Base-by-base conservation (phyloP, 37 sponge, comb jelly and placozoan species). In the Mnemiopsis leidyi region DNA sequence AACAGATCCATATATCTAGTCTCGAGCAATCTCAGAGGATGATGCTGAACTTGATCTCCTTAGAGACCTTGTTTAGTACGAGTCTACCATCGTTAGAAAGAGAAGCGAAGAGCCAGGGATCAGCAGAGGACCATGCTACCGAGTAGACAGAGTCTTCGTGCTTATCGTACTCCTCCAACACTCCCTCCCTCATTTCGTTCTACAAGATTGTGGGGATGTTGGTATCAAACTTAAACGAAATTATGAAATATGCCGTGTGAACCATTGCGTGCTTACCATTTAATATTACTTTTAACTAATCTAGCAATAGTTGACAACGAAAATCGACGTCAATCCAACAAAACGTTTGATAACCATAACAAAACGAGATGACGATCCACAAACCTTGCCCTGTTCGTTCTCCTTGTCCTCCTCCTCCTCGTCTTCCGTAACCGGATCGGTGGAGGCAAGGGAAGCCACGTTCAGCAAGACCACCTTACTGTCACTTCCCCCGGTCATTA, bases 61-160 rank as follows among this genome's bases (percentile, higher is more conserved):
- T 85, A n/a, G 90, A 28, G 61, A 85, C 90, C 61, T 40, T 85
- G 61, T 96, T 97, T 69, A 99, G 96, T 38, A 97, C 97, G 25
- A 99, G 83, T 83, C 99, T 92, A 13, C 99, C 99, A 93, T 99
- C 99, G 76, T 97, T 96, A 68, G 97, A 97, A 32, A 99, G 94
- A 0, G 96, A 96, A 30, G 99, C 99, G 96, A 99, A 99, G 32
- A 97, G 95, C 99, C 99, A 99, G 0, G 97, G 95, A 92, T 99
- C 97, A 21, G 95, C 95, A 0, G 93, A 39, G 67, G 96, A 96
- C 99, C 99, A 99, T 92, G 94, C 95, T 0, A 93, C 95, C 85
- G 68, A 30, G 90, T 98, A 98, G 82, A 98, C 99, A 34, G 96
- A 97, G 94, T 98, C 99, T 76, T 98, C 99, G 76, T 98, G 99